phyloP scores from a whole-genome alignment of 1,140 invertebrate genomes.

The Bombus huntii region DNA sequence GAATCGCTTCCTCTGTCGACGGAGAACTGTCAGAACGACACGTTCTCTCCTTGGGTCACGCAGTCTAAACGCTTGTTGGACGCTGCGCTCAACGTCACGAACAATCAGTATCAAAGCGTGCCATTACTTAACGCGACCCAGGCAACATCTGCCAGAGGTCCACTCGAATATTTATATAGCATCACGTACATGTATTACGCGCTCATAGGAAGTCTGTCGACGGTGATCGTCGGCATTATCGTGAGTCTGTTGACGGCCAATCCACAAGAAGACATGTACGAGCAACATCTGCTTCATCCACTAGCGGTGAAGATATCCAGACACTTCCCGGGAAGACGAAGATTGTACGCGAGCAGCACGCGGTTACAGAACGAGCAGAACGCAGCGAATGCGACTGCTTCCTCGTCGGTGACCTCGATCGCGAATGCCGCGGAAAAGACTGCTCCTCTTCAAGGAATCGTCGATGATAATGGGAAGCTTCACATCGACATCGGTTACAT shows the following conservation, averaged over 20 bases:
- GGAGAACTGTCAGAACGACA: constrained; percentile 86
- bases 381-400: constrained; percentile 53
- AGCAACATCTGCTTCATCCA: constrained; percentile 87
- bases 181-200: constrained; percentile 91
- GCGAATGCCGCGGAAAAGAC: constrained; percentile 64
- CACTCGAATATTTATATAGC: constrained; percentile 85
- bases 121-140: constrained; percentile 30
- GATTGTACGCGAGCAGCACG: constrained; percentile 73
- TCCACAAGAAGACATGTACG: constrained; percentile 86
- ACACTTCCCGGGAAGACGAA: constrained; percentile 83
- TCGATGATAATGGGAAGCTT: constrained; percentile 66
- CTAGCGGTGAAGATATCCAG: constrained; percentile 84
- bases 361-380: constrained; percentile 67
- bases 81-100: constrained; percentile 31
- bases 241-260: constrained; percentile 86
- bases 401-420: constrained; percentile 69
- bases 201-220: constrained; percentile 86
- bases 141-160: constrained; percentile 18
- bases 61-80: constrained; percentile 63
- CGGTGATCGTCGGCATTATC: constrained; percentile 85
- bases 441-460: constrained; percentile 52
- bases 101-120: constrained; percentile 25
- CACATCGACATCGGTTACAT: constrained; percentile 72
- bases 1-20: constrained; percentile 84
- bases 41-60: constrained; percentile 84